These are phyloP conservation scores for Plecturocebus donacophilus DNA, from an alignment of 2,113 vertebrate species.

Conservation along the genomic window DNA sequence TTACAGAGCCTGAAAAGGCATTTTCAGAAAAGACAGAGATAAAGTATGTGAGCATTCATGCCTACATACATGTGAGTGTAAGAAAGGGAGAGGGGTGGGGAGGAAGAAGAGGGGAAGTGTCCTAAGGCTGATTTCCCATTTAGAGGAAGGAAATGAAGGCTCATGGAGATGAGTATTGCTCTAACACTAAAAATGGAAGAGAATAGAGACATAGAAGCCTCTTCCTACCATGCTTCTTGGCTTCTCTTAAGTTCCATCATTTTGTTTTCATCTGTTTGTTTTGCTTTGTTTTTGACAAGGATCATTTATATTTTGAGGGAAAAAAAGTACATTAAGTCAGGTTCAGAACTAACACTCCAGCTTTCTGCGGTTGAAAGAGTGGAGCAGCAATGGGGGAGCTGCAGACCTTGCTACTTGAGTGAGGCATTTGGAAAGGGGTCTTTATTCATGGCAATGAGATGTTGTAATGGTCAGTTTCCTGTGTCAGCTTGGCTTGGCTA, in stretches of 20 bases:
- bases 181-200: neutral
- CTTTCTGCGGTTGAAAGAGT: neutral
- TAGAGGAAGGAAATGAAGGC: neutral
- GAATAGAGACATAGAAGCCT: neutral
- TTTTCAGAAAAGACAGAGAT: neutral
- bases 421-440: neutral
- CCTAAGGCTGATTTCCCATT: neutral
- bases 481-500: neutral
- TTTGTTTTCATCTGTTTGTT: neutral
- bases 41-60: neutral
- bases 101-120: neutral
- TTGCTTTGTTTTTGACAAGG: neutral
- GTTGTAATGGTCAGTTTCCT: neutral
- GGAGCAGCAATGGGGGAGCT: neutral
- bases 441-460: neutral
- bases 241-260: neutral
- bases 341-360: neutral
- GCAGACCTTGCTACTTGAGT: too few relatives aligned
- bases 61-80: neutral
- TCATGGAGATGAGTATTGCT: neutral
- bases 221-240: neutral
- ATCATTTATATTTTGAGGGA: neutral
- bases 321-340: neutral
- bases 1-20: neutral
- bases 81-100: neutral